A percentile compares a stretch with the other conserved stretches of the same genome.
Conservation (phyloP, 1,140 invertebrate genomes). For the Hycleus phaleratus region DNA sequence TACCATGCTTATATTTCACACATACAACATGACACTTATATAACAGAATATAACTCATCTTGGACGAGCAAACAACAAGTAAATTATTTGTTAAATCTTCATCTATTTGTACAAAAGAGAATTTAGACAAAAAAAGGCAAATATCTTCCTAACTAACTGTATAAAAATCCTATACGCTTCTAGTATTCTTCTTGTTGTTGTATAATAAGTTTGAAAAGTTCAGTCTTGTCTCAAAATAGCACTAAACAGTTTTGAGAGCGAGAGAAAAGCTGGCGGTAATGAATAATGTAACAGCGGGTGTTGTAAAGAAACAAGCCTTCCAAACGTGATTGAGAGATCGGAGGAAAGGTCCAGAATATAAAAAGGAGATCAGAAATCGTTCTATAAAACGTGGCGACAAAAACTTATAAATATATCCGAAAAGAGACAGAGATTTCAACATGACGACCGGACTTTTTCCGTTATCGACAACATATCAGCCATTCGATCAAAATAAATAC, state of each 20-base stretch:
- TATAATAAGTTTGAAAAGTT: neutral
- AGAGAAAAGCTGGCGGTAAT: slow-evolving; percentile 28
- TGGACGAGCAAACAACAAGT: too few relatives aligned
- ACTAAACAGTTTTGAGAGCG: slow-evolving; percentile 21
- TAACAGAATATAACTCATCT: too few relatives aligned
- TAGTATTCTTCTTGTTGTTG: too few relatives aligned
- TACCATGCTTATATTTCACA: too few relatives aligned
- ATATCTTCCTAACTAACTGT: too few relatives aligned
- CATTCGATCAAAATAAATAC: too few relatives aligned
- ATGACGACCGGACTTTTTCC: neutral
- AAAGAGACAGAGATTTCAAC: slow-evolving; percentile 7
- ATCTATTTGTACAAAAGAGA: too few relatives aligned
- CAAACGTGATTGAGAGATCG: slow-evolving; percentile 38
- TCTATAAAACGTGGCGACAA: slow-evolving; percentile 33
- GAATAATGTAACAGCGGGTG: slow-evolving; percentile 38
- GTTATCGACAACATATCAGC: too few relatives aligned
- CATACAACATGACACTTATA: too few relatives aligned
- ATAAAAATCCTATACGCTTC: too few relatives aligned
- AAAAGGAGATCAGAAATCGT: slow-evolving; percentile 40
- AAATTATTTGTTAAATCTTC: too few relatives aligned
- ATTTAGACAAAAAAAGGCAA: too few relatives aligned
- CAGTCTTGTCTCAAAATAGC: slow-evolving; percentile 21
- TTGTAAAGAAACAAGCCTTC: slow-evolving; percentile 38
- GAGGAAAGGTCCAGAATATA: slow-evolving; percentile 36
- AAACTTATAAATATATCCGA: slow-evolving; percentile 38